Base-by-base conservation (phyloP, 2,888 invertebrate species). In the Trachelus tabidus region DNA sequence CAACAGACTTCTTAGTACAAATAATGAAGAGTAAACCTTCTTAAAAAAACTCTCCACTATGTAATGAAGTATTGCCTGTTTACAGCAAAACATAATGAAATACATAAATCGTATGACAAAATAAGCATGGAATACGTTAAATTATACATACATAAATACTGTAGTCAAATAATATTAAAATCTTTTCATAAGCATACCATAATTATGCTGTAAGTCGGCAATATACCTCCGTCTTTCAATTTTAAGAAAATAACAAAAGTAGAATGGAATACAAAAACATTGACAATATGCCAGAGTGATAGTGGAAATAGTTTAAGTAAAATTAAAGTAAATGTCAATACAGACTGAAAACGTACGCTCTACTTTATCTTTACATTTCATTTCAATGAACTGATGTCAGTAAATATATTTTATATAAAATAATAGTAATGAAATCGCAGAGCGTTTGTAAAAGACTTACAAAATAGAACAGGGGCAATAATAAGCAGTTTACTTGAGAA, bases 401-500 rank as follows among this genome's bases (percentile, higher is more conserved):
- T 71, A 33, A 71, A 71, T 71, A 71, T 71, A 71, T 71, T 34
- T 34, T 12, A 12, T 12, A 56, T 56, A 23, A 56, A 56, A 56
- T 23, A 56, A 56, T 56, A 56, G 23, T 56, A 23, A 56, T 56
- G 23, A 56, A 56, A 23, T 56, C 23, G 56, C 56, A 56, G 23
- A 23, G 56, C 56, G 23, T 9, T 56, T 56, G 9, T 56, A 56
- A 56, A 37, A 56, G 23, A 23, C 23, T 56, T 56, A 56, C 23
- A 56, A 56, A 56, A 56, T 56, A 56, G 23, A 56, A 56, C 23
- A 15, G 15, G 40, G 15, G 9, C 56, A 56, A 23, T 56, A 56
- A 56, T 68, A 34, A 75, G 35, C 56, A 34, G 11, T 40, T 75
- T 15, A 82, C 75, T 73, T 77, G 77, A 78, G 79, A 75, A 78